These are phyloP conservation scores for Lota lota DNA, from an alignment of 2,113 vertebrate genomes.

Conservation along the genomic window DNA sequence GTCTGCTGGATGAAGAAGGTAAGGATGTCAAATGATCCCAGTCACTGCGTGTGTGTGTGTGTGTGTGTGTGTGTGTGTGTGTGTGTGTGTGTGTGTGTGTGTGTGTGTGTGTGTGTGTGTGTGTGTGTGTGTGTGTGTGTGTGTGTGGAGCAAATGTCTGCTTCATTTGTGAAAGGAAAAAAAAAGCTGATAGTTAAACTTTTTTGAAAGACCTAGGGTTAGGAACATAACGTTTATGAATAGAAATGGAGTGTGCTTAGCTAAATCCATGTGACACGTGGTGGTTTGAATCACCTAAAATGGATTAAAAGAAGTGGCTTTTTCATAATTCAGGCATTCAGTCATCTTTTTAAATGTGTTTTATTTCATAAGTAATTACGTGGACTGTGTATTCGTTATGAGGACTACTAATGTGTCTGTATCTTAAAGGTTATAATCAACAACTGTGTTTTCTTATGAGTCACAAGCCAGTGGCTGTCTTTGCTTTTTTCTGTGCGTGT, in stretches of 20 bases:
- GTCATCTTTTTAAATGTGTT: no score
- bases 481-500: not conserved
- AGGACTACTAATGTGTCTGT: not conserved
- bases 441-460: no score
- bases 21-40: slow-evolving; percentile 22
- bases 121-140: slow-evolving; percentile 7
- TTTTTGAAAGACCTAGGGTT: not conserved
- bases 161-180: not conserved
- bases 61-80: not conserved
- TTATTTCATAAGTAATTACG: no score
- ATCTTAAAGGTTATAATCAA: no score
- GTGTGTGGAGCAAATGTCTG: not conserved
- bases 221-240: not conserved
- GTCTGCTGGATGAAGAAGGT: slow-evolving; percentile 65
- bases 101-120: slow-evolving; percentile 7
- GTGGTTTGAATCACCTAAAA: no score
- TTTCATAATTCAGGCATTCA: no score
- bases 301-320: no score
- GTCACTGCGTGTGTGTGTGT: not conserved
- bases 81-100: not conserved
- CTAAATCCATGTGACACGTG: no score
- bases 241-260: no score
- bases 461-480: not conserved
- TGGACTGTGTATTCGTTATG: not conserved
- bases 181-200: not conserved